These are phyloP conservation scores for Metopolophium dirhodum DNA, from an alignment of 1,140 invertebrate genomes.

Conservation along the genomic window DNA sequence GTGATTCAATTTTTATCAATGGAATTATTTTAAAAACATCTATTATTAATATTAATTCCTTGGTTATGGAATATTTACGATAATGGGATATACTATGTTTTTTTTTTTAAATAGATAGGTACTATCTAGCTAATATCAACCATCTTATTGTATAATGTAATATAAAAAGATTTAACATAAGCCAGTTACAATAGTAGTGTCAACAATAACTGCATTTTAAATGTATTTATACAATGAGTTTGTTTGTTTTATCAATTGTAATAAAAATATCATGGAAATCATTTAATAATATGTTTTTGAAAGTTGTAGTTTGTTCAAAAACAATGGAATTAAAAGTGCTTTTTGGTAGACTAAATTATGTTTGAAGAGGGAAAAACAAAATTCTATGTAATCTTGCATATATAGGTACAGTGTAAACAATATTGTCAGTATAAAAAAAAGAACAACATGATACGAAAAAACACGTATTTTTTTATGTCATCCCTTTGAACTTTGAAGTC, in stretches of 20 bases:
- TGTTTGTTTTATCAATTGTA: slow-evolving; percentile 3
- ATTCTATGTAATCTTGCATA: background rate
- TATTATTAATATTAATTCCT: background rate
- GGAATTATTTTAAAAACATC: background rate
- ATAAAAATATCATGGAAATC: background rate
- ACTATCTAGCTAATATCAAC: background rate
- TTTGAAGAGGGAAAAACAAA: background rate
- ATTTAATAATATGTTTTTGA: slow-evolving; percentile 14
- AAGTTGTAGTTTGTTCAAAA: background rate
- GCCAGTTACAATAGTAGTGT: background rate
- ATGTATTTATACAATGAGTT: background rate
- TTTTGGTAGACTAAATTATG: background rate
- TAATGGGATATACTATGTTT: background rate
- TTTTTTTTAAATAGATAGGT: background rate
- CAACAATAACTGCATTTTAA: background rate
- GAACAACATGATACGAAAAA: background rate
- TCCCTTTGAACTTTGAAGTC: slow-evolving; percentile 27
- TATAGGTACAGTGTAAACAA: background rate
- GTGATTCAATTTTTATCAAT: background rate
- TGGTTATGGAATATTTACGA: background rate
- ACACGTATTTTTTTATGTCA: background rate
- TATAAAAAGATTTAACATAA: background rate
- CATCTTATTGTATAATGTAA: background rate
- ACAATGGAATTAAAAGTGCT: background rate
- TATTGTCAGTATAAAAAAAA: background rate